Percentiles rank a stretch among this genome's conserved stretches.
phyloP scores from a whole-genome alignment of 2,113 vertebrate genomes.

The Sterna hirundo region DNA sequence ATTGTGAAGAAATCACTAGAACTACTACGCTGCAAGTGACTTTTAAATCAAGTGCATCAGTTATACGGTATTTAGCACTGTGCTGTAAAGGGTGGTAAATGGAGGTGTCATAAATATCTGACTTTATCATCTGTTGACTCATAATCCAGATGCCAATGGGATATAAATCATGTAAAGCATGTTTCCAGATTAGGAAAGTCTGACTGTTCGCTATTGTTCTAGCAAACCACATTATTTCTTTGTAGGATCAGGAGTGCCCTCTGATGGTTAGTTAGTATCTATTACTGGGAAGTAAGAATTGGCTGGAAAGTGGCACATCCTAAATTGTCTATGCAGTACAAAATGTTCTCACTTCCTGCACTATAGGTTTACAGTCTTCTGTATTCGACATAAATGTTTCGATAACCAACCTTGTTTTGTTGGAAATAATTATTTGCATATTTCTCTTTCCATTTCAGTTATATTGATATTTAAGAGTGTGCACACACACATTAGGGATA shows the following conservation, averaged over 20 bases:
- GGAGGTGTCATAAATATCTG: slow-evolving; percentile 70
- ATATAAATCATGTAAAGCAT: slow-evolving; percentile 64
- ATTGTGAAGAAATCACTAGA: slow-evolving; percentile 49
- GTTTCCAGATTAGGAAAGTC: slow-evolving; percentile 53
- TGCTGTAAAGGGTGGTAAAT: slow-evolving; percentile 59
- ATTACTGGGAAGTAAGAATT: not conserved
- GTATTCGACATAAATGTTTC: not conserved
- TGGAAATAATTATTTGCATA: not conserved
- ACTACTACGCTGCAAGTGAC: slow-evolving; percentile 43
- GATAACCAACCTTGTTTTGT: not conserved
- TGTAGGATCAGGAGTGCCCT: slow-evolving; percentile 65
- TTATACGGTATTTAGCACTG: slow-evolving; percentile 58
- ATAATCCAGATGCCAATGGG: slow-evolving; percentile 67
- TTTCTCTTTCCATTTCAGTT: not conserved
- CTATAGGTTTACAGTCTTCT: not conserved
- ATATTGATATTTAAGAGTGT: not conserved
- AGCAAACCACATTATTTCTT: not conserved
- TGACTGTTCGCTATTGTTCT: slow-evolving; percentile 34
- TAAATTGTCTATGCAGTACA: not conserved
- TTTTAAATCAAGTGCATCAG: slow-evolving; percentile 68
- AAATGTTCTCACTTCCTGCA: not conserved
- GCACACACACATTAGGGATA: not conserved
- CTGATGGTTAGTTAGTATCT: slow-evolving; percentile 39
- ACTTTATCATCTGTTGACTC: slow-evolving; percentile 73
- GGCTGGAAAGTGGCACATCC: not conserved